A percentile compares a stretch with the other conserved stretches of the same genome.
Evolutionary conservation across 2,797 vertebrate genomes (phyloP).

Genomic region (Erethizon dorsatum): DNA sequence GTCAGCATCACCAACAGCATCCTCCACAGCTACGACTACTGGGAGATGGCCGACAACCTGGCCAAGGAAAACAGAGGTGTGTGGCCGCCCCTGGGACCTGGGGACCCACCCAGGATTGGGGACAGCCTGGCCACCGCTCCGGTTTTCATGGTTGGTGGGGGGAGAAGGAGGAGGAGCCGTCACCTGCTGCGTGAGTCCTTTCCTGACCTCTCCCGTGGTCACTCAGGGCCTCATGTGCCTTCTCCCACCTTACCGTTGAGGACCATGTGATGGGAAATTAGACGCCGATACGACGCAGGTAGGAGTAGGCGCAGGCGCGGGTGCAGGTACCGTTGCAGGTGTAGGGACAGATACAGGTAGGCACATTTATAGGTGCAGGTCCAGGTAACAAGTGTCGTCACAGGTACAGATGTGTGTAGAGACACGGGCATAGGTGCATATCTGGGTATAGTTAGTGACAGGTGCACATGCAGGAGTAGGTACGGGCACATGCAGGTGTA

Average conservation of each 20-base stretch:
- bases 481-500: background rate
- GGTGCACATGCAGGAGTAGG: background rate
- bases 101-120: background rate
- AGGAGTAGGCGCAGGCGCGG: background rate
- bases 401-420: background rate
- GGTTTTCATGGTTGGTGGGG: background rate
- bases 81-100: background rate
- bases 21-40: slow-evolving; percentile 99
- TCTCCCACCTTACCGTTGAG: background rate
- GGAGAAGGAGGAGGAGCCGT: background rate
- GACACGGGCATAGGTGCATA: background rate
- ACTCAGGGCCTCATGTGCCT: background rate
- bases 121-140: background rate
- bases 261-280: no score
- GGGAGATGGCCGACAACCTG: slow-evolving; percentile 99
- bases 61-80: slow-evolving; percentile 98
- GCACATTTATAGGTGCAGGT: background rate
- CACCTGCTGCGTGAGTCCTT: background rate
- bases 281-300: background rate
- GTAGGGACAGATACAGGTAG: background rate
- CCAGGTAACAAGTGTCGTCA: background rate
- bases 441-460: background rate
- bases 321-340: background rate
- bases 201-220: background rate
- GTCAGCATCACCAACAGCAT: slow-evolving; percentile 99